Evolutionary conservation across 1,140 invertebrate species (phyloP), one percentile per base, ranked within the genome.

Genomic region (Magallana ariakensis): DNA sequence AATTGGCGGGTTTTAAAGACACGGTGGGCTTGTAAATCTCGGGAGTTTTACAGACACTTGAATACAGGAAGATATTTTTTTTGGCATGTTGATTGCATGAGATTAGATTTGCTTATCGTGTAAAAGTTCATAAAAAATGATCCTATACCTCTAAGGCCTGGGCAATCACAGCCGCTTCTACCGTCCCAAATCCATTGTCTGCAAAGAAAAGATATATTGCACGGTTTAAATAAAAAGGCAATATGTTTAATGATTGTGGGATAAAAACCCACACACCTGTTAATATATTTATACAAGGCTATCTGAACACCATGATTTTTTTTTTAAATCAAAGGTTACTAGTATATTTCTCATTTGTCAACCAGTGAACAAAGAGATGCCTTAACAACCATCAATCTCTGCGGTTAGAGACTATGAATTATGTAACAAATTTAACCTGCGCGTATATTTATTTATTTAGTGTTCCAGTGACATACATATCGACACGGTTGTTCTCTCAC

Each of bases 171-270:
- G 87, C 88, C 1, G 92, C 92, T 60, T 92, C 91, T 66, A 88
- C 89, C 56, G 94, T 93, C 55, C 92, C 90, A 46, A 94, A 93
- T 10, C 91, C 90, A 88, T 94, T 94, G 16, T 90, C 94, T 94
- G 88, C 82, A 89, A 86, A 53, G 85, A 70, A 87, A 75, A 54
- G 22, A 75, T 33, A 75, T 19, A 75, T 75, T 75, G 22, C 66
- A 75, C 2, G 66, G 66, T 75, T 26, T 46, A 46, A 46, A 75
- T 4, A 75, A 26, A 46, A 4, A 75, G 22, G 66, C 66, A 75
- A 13, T 15, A n/a, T n/a, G 58, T 46, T 46, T 60, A 13, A 60
- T 60, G 15, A 60, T 60, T 60, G 5, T 16, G 33, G 9, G 22
- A 26, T 75, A 10, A 26, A 13, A 13, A 75, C 26, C 66, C 9